These are phyloP conservation scores for Corella eumyota DNA, from an alignment of 23 tunicate genomes.

Conservation along the genomic window DNA sequence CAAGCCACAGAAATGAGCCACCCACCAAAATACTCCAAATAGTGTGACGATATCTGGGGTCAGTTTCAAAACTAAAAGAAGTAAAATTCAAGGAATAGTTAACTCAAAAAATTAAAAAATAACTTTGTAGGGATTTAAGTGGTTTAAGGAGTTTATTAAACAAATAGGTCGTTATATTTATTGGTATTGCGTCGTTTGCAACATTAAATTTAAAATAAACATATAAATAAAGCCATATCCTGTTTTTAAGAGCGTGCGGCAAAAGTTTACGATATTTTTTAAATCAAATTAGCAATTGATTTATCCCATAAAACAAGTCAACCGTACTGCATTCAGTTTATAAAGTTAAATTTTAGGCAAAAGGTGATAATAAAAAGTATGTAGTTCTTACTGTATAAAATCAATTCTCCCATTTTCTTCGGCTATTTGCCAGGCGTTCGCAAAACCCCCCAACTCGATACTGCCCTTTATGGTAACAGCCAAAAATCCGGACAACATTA, in stretches of 20 bases:
- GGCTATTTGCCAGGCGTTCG: constrained; percentile 50
- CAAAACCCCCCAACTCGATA: constrained; percentile 32
- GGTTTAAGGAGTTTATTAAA: background rate
- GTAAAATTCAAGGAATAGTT: too few relatives aligned
- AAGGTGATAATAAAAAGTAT: too few relatives aligned
- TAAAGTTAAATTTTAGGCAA: too few relatives aligned
- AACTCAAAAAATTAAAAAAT: background rate
- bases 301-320: too few relatives aligned
- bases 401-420: constrained; percentile 45
- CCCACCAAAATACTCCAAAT: constrained; percentile 85
- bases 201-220: too few relatives aligned
- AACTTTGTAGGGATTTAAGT: background rate
- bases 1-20: constrained; percentile 75
- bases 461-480: constrained; percentile 17
- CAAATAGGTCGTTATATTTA: background rate
- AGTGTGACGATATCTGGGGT: constrained; percentile 61
- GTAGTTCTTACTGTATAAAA: constrained; percentile 48
- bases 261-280: too few relatives aligned
- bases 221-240: too few relatives aligned
- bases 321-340: too few relatives aligned
- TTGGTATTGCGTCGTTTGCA: too few relatives aligned
- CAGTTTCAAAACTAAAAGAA: constrained; percentile 57
- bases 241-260: too few relatives aligned
- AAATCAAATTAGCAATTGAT: too few relatives aligned
- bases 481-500: constrained; percentile 25